These are phyloP conservation scores for Gambusia holbrooki DNA, from an alignment of 2,113 vertebrate species.

Conservation along the genomic window DNA sequence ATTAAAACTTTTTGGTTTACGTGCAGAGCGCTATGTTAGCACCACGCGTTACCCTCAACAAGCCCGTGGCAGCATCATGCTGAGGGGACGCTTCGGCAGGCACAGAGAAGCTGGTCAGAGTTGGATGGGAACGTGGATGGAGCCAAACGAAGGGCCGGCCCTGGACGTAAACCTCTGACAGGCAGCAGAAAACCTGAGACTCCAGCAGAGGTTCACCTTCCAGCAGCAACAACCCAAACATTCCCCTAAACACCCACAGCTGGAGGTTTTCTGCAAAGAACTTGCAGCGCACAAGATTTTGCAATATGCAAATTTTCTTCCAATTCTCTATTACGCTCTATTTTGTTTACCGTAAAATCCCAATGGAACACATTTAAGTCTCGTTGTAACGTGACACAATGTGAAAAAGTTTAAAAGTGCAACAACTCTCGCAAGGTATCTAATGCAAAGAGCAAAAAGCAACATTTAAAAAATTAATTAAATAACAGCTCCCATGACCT, in stretches of 20 bases:
- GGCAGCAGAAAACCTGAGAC: not conserved
- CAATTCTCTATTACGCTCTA: no score
- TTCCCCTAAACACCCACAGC: not conserved
- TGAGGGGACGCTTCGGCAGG: not conserved
- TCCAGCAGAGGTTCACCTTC: not conserved
- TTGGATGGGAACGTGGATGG: not conserved
- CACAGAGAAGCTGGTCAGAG: no score
- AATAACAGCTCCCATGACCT: constrained; percentile 17
- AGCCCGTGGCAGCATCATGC: not conserved
- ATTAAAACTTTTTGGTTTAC: not conserved
- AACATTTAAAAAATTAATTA: constrained; percentile 10
- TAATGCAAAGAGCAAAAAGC: not conserved
- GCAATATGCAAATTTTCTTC: not conserved
- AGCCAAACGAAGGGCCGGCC: not conserved
- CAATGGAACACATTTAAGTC: not conserved
- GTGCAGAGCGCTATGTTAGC: not conserved
- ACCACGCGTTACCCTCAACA: not conserved
- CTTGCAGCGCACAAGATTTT: not conserved
- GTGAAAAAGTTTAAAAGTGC: not conserved
- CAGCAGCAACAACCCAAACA: not conserved
- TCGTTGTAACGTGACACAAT: not conserved
- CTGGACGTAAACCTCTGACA: not conserved
- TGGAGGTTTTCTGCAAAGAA: not conserved
- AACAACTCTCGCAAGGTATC: not conserved
- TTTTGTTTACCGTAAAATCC: not conserved